Evolutionary conservation across 2,888 invertebrate genomes (phyloP).

Genomic region (Sympetrum striolatum): DNA sequence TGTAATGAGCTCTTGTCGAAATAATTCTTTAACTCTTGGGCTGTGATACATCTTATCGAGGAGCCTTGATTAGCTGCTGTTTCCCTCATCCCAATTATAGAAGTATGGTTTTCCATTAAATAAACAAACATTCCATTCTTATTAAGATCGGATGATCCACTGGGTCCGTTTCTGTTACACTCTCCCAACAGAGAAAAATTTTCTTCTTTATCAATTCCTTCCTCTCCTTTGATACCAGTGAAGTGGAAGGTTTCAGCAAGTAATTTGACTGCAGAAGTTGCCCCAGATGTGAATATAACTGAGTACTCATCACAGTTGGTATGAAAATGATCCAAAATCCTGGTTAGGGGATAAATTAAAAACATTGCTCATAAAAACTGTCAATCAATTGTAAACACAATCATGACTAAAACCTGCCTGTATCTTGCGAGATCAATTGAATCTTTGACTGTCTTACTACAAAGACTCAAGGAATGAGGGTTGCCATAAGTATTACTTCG

Average conservation of each 20-base stretch:
- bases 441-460: slow-evolving; percentile 82
- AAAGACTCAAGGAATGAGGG: slow-evolving; percentile 80
- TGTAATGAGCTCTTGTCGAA: slow-evolving; percentile 57
- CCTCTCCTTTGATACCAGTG: slow-evolving; percentile 48
- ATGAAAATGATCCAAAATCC: slow-evolving; percentile 85
- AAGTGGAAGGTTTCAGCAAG: slow-evolving; percentile 83
- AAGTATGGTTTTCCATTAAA: slow-evolving; percentile 92
- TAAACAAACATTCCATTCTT: slow-evolving; percentile 74
- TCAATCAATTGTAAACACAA: not conserved
- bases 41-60: slow-evolving; percentile 62
- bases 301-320: slow-evolving; percentile 80
- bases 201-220: slow-evolving; percentile 47
- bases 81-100: slow-evolving; percentile 91
- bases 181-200: slow-evolving; percentile 41
- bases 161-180: slow-evolving; percentile 50
- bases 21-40: slow-evolving; percentile 51
- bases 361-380: not conserved
- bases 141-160: slow-evolving; percentile 49
- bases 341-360: slow-evolving; percentile 54
- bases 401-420: slow-evolving; percentile 62
- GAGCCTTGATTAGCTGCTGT: slow-evolving; percentile 67
- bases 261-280: slow-evolving; percentile 86
- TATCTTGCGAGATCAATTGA: slow-evolving; percentile 83
- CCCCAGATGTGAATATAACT: slow-evolving; percentile 92
- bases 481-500: slow-evolving; percentile 81